Conservation (phyloP, 2,797 vertebrate species). For the Tokudaia muenninki region DNA sequence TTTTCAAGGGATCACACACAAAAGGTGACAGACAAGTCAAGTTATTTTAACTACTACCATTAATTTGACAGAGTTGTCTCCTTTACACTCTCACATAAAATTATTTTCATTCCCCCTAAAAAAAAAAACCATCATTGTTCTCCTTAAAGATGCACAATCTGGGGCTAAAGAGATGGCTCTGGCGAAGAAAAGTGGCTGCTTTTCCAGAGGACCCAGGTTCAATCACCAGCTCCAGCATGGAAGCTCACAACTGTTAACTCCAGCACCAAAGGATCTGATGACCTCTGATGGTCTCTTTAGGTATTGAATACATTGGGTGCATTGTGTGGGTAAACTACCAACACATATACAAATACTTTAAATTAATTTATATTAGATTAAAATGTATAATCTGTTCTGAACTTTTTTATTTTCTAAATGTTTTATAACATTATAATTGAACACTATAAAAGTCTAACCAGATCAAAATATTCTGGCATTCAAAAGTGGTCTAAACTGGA, state of each 20-base stretch:
- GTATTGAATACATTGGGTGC: not conserved
- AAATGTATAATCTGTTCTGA: conserved; percentile 5
- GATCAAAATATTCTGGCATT: not conserved
- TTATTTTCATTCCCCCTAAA: not conserved
- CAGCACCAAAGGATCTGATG: not conserved
- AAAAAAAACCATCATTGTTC: not conserved
- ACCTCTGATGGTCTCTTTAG: not conserved
- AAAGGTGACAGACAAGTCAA: not conserved
- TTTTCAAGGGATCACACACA: conserved; percentile 21
- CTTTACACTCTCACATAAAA: conserved; percentile 6
- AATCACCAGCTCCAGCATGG: not conserved
- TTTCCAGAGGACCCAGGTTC: not conserved
- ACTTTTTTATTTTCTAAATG: conserved; percentile 18
- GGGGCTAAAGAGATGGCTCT: not conserved
- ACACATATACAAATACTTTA: not conserved
- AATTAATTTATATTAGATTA: not conserved
- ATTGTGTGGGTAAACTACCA: not conserved
- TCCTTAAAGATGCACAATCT: not conserved
- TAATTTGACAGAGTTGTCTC: not conserved
- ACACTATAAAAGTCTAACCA: not conserved
- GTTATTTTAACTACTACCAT: not conserved
- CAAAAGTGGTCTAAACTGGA: not conserved
- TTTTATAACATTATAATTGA: not conserved
- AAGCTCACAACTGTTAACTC: not conserved
- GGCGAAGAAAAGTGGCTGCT: not conserved